Conservation (phyloP, 2,113 vertebrate genomes). For the Otus sunia region DNA sequence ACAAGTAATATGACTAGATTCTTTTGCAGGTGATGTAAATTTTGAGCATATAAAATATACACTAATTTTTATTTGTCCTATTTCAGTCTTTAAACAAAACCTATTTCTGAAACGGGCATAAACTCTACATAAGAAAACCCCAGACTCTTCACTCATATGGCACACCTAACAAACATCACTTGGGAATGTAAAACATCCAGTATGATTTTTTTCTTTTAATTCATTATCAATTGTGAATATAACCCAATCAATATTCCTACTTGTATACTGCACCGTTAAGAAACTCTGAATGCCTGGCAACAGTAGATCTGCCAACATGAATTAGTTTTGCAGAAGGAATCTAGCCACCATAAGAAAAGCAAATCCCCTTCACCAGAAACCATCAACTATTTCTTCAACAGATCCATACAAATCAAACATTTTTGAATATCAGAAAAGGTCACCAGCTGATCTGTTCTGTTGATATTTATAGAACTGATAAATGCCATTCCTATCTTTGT, state of each 20-base stretch:
- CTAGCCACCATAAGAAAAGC: neutral
- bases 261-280: neutral
- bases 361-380: neutral
- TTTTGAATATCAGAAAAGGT: neutral
- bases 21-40: neutral
- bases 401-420: neutral
- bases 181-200: neutral
- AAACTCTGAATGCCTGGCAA: neutral
- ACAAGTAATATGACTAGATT: neutral
- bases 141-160: rapidly evolving
- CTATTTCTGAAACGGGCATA: neutral
- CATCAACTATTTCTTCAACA: neutral
- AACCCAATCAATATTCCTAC: neutral
- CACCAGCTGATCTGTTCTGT: neutral
- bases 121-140: neutral
- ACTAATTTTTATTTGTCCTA: neutral
- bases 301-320: neutral
- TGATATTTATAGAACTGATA: neutral
- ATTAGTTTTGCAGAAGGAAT: neutral
- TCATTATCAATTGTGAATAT: neutral
- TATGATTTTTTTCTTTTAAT: neutral
- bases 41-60: neutral
- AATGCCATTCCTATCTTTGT: neutral
- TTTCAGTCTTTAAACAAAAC: neutral
- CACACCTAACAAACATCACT: neutral